phyloP scores from a whole-genome alignment of 1,140 invertebrate genomes.

The Batillaria attramentaria region DNA sequence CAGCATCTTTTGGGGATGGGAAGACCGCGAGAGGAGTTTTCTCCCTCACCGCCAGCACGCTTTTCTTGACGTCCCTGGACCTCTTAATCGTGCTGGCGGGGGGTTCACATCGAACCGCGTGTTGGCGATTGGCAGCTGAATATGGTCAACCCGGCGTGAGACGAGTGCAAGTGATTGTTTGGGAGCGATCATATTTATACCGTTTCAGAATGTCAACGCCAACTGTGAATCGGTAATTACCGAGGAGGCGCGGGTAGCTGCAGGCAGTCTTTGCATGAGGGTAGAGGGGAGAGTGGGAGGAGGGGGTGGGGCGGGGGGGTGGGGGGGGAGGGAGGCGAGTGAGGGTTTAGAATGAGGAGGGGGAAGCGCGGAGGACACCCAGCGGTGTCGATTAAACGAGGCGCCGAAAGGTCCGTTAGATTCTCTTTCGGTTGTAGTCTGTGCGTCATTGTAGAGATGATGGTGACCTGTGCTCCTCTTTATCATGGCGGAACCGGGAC shows the following conservation, averaged over 20 bases:
- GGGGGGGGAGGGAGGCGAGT: not conserved
- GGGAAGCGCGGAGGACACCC: not conserved
- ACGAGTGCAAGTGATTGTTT: conserved; percentile 11
- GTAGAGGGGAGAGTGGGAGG: not conserved
- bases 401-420: not conserved
- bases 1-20: not conserved
- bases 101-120: not conserved
- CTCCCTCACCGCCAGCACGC: not conserved
- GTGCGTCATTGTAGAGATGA: not conserved
- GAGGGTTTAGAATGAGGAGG: not conserved
- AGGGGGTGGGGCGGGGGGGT: not conserved
- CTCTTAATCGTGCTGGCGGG: not conserved
- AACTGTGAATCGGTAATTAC: conserved; percentile 8
- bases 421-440: not conserved
- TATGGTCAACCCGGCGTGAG: not conserved
- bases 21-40: not conserved
- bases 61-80: not conserved
- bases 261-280: not conserved
- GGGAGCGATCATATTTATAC: not conserved
- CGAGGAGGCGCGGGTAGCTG: not conserved
- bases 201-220: conserved; percentile 19
- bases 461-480: not conserved
- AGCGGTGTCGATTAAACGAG: not conserved
- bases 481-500: no score
- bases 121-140: not conserved